Conservation (phyloP, 2,113 vertebrate genomes). For the Eretmochelys imbricata region DNA sequence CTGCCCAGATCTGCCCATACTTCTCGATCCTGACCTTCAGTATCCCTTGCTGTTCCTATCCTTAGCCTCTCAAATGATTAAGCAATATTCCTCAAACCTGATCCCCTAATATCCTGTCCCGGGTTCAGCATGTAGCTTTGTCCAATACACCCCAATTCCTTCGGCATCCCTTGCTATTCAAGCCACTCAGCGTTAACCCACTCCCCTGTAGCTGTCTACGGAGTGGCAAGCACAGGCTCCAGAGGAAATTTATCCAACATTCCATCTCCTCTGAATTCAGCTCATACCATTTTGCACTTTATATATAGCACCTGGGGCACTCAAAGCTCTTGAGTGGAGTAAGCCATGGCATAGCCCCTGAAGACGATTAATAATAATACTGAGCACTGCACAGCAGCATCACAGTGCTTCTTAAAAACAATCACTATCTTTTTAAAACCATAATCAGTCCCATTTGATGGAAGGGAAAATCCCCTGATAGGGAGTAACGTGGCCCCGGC, state of each 20-base stretch:
- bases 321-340: slow-evolving; percentile 62
- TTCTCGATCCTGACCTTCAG: background rate
- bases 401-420: slow-evolving; percentile 62
- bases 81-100: background rate
- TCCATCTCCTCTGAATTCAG: slow-evolving; percentile 63
- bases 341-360: slow-evolving; percentile 59
- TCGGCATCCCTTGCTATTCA: slow-evolving; percentile 6
- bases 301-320: slow-evolving; percentile 49
- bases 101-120: slow-evolving; percentile 4
- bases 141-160: background rate
- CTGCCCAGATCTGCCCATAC: background rate
- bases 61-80: background rate
- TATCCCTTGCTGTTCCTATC: background rate
- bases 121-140: background rate
- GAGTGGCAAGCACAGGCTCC: background rate
- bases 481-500: background rate
- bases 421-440: slow-evolving; percentile 11
- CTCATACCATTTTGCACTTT: slow-evolving; percentile 58
- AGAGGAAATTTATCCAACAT: slow-evolving; percentile 42
- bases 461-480: background rate
- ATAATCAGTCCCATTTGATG: slow-evolving; percentile 55
- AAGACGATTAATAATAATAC: slow-evolving; percentile 50
- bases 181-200: background rate
- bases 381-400: slow-evolving; percentile 40
- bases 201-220: background rate